Percentiles rank a stretch among this genome's conserved stretches.
Conservation (phyloP, 2,797 vertebrate species). For the Chelon labrosus region DNA sequence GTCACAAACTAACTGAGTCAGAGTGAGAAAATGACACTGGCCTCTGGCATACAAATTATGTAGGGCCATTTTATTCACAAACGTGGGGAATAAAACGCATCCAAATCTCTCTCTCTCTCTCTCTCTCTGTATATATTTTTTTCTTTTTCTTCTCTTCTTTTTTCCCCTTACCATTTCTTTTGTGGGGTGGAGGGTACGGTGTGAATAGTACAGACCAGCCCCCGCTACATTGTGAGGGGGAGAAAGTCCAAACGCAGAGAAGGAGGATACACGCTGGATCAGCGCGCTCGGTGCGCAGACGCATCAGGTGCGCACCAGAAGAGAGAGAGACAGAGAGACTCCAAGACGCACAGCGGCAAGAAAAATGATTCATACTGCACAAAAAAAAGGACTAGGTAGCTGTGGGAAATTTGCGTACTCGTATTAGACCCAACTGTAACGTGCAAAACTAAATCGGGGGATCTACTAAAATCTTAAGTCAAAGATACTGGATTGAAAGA, state of each 20-base stretch:
- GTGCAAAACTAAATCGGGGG: neutral
- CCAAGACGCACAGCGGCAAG: conserved; percentile 27
- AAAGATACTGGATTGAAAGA: neutral
- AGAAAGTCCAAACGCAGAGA: conserved; percentile 48
- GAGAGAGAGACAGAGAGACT: conserved; percentile 18
- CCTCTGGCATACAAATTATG: conserved; percentile 2
- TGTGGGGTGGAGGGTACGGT: conserved; percentile 3
- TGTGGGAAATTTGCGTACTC: too few relatives aligned
- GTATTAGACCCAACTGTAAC: neutral
- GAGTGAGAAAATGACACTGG: conserved; percentile 2
- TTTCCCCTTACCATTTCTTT: conserved; percentile 13
- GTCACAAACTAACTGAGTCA: conserved; percentile 9
- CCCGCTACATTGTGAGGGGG: conserved; percentile 48
- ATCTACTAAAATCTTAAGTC: neutral
- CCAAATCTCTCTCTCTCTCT: neutral
- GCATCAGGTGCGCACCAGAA: conserved; percentile 63
- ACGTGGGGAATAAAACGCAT: neutral
- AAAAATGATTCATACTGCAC: neutral
- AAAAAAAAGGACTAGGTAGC: neutral
- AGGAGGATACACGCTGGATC: conserved; percentile 38
- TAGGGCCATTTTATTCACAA: neutral
- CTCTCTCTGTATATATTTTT: neutral
- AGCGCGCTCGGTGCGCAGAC: conserved; percentile 36
- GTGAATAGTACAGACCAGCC: conserved; percentile 64
- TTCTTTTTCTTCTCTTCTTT: neutral